Conservation (phyloP, 1,140 invertebrate genomes). For the Orchestia grillus region DNA sequence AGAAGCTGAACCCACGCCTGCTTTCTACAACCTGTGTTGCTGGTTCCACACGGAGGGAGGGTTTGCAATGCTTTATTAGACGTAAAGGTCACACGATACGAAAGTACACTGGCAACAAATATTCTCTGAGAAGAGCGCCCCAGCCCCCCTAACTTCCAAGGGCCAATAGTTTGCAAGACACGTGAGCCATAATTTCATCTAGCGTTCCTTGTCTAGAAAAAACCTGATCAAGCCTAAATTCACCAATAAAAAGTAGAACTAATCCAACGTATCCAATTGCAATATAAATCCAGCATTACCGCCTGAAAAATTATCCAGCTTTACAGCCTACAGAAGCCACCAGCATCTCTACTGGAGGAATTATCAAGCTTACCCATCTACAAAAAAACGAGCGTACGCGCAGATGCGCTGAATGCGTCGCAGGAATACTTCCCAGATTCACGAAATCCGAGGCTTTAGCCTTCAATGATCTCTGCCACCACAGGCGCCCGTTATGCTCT, state of each 20-base stretch:
- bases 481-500: not conserved
- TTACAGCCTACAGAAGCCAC: too few species aligned
- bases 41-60: not conserved
- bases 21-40: not conserved
- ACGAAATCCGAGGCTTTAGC: not conserved
- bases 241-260: not conserved
- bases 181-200: not conserved
- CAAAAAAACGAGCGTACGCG: too few species aligned
- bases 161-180: not conserved
- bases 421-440: too few species aligned
- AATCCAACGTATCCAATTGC: not conserved
- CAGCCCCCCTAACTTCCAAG: not conserved
- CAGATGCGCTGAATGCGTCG: not conserved
- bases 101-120: not conserved
- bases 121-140: not conserved
- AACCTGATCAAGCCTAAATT: not conserved
- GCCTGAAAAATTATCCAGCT: too few species aligned
- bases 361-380: not conserved
- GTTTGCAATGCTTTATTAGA: not conserved
- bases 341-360: not conserved
- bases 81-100: not conserved
- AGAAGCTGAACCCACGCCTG: not conserved
- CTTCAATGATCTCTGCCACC: not conserved
- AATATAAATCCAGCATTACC: not conserved
- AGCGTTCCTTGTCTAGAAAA: not conserved